A percentile compares a stretch with the other conserved stretches of the same genome.
Evolutionary conservation across 2,888 invertebrate genomes (phyloP).

Genomic region (Calephelis perditalis): DNA sequence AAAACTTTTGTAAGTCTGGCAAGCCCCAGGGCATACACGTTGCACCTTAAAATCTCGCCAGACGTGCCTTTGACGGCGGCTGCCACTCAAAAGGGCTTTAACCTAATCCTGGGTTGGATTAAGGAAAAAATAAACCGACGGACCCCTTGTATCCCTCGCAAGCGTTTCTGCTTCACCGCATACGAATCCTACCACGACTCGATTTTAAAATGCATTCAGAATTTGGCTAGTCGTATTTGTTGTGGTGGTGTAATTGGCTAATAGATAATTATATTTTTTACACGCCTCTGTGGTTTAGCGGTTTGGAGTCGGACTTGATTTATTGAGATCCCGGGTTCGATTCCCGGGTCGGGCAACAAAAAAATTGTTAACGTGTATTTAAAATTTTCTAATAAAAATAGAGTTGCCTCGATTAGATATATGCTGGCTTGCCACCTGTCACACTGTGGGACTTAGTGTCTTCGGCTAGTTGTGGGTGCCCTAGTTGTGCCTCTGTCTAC

Average conservation of each 20-base stretch:
- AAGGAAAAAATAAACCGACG: slow-evolving; percentile 70
- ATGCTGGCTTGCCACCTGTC: too few relatives aligned
- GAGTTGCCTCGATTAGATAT: too few relatives aligned
- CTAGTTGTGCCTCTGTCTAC: too few relatives aligned
- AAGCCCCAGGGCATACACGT: slow-evolving; percentile 36
- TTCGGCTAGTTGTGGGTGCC: too few relatives aligned
- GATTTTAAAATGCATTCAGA: slow-evolving; percentile 9
- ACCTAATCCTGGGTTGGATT: slow-evolving; percentile 74
- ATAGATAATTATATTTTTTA: not conserved
- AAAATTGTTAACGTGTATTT: too few relatives aligned
- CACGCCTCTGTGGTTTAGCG: too few relatives aligned
- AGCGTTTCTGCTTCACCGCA: slow-evolving; percentile 70
- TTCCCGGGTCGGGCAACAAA: not conserved
- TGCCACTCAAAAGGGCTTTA: slow-evolving; percentile 76
- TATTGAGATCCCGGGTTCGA: not conserved
- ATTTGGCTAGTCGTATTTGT: not conserved
- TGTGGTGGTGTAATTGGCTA: slow-evolving; percentile 1
- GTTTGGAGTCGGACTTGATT: not conserved
- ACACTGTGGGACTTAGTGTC: too few relatives aligned
- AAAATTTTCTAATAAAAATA: too few relatives aligned
- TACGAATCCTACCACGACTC: slow-evolving; percentile 30
- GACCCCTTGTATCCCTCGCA: slow-evolving; percentile 66
- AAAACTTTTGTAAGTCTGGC: slow-evolving; percentile 33
- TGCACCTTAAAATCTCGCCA: slow-evolving; percentile 41
- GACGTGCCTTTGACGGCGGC: slow-evolving; percentile 69